These are phyloP conservation scores for Turritopsis rubra DNA, from an alignment of 30 jellyfish, hydroid and myxozoan genomes.

Conservation along the genomic window DNA sequence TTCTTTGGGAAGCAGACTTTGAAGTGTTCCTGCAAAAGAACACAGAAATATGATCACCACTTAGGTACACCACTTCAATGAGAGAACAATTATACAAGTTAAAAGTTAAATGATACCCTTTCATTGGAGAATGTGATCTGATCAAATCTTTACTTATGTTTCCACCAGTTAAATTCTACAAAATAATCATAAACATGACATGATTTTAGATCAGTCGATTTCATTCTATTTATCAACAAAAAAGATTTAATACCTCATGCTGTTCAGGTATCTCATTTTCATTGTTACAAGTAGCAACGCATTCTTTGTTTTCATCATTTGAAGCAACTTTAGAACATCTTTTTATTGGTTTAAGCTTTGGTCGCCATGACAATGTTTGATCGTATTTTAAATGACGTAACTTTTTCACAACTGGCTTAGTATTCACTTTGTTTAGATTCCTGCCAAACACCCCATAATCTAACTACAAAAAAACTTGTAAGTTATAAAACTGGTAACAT, in stretches of 20 bases:
- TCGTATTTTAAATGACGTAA: not conserved
- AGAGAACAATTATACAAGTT: not conserved
- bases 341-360: constrained; percentile 11
- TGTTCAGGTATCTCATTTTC: not conserved
- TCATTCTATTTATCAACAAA: not conserved
- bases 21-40: not conserved
- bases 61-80: too few species aligned
- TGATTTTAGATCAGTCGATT: not conserved
- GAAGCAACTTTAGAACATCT: not conserved
- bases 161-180: not conserved
- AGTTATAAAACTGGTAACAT: too few species aligned
- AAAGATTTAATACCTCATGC: not conserved
- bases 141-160: not conserved
- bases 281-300: not conserved
- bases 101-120: not conserved
- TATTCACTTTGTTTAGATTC: constrained; percentile 28
- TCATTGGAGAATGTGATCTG: not conserved
- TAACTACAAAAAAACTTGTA: not conserved
- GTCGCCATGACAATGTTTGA: constrained; percentile 31
- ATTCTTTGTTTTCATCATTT: not conserved
- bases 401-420: not conserved
- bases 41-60: too few species aligned
- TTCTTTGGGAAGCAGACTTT: not conserved
- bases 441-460: constrained; percentile 75
- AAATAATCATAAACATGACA: not conserved